These are phyloP conservation scores for Neoarius graeffei DNA, from an alignment of 2,113 vertebrate species.

Conservation along the genomic window DNA sequence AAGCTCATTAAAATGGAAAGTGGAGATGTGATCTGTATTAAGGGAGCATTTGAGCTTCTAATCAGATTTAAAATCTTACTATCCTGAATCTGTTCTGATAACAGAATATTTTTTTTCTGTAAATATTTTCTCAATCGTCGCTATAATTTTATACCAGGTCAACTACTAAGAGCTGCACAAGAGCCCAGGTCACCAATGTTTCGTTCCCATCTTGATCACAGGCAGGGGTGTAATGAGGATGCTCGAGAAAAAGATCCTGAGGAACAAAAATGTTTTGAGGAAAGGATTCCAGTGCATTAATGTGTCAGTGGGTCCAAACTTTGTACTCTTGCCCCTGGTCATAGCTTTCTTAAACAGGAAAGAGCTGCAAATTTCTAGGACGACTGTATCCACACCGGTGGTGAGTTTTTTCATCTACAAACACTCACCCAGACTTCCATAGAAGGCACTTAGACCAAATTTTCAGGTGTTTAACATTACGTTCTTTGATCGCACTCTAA, in stretches of 20 bases:
- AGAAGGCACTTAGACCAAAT: neutral
- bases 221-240: neutral
- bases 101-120: neutral
- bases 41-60: neutral
- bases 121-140: neutral
- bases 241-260: neutral
- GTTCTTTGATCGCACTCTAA: neutral
- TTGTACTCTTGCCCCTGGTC: neutral
- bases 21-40: neutral
- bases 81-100: neutral
- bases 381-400: neutral
- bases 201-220: neutral
- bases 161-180: neutral
- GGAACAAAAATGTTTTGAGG: slow-evolving; percentile 1
- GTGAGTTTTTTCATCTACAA: neutral
- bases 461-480: slow-evolving; percentile 1
- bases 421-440: neutral
- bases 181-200: neutral
- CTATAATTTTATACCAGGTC: neutral
- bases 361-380: neutral
- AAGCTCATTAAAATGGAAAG: neutral
- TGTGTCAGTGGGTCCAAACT: neutral
- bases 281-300: neutral
- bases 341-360: neutral
- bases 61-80: neutral